Evolutionary conservation across 37 sponge, comb jelly and placozoan genomes (phyloP).

Genomic region (Agelas oroides): DNA sequence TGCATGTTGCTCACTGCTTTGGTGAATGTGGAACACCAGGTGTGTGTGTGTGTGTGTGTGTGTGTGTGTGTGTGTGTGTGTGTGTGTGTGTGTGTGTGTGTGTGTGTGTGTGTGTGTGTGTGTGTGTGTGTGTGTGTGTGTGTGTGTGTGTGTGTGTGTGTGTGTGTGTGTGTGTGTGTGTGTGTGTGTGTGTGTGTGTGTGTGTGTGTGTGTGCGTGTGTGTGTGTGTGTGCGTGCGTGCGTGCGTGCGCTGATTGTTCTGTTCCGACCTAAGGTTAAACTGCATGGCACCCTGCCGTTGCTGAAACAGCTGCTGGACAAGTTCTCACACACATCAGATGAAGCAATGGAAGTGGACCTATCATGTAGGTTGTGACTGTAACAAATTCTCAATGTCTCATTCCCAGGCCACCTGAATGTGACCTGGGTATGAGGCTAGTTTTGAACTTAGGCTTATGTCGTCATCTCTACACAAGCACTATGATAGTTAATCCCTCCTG

Average conservation of each 20-base stretch:
- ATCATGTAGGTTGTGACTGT: not conserved
- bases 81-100: too few relatives aligned
- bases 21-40: slow-evolving; percentile 32
- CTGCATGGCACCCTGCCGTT: slow-evolving; percentile 5
- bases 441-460: too few relatives aligned
- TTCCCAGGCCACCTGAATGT: too few relatives aligned
- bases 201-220: not conserved
- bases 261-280: not conserved
- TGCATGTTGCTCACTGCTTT: slow-evolving; percentile 24
- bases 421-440: too few relatives aligned
- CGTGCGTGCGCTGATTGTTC: not conserved
- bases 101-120: too few relatives aligned
- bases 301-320: slow-evolving; percentile 11
- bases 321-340: not conserved
- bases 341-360: not conserved
- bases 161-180: not conserved
- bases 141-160: not conserved
- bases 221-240: slow-evolving; percentile 1
- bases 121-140: too few relatives aligned
- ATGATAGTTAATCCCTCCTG: too few relatives aligned
- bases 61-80: too few relatives aligned
- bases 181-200: slow-evolving; percentile 14
- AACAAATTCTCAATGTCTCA: too few relatives aligned
- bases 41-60: slow-evolving; percentile 13
- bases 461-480: too few relatives aligned